A percentile compares a stretch with the other conserved stretches of the same genome.
Conservation (phyloP, 2,113 vertebrate genomes). For the Oncorhynchus tshawytscha region DNA sequence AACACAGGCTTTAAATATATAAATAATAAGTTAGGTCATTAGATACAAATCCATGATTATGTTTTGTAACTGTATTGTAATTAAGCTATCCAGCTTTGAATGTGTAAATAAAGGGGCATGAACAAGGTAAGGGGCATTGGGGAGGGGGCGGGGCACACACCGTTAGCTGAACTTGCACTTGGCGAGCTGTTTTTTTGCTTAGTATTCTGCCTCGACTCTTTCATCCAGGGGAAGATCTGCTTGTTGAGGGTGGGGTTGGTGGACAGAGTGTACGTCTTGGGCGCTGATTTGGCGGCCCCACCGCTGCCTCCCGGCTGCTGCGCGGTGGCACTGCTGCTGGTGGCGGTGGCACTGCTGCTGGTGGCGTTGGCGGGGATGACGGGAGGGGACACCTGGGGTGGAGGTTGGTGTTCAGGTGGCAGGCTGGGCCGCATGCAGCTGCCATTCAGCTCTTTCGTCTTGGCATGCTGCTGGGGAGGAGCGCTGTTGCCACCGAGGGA, state of each 20-base stretch:
- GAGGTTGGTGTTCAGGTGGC: slow-evolving; percentile 82
- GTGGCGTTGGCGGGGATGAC: slow-evolving; percentile 77
- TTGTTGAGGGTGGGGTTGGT: slow-evolving; percentile 86
- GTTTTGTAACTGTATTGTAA: neutral
- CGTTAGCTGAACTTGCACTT: slow-evolving; percentile 83
- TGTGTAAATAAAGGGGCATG: neutral
- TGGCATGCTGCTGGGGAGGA: slow-evolving; percentile 75
- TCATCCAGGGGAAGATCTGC: slow-evolving; percentile 99
- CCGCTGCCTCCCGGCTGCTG: slow-evolving; percentile 65
- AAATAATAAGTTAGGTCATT: neutral
- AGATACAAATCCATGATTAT: slow-evolving; percentile 17
- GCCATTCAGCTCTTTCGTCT: slow-evolving; percentile 91
- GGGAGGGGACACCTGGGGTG: slow-evolving; percentile 85
- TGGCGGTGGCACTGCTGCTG: slow-evolving; percentile 64
- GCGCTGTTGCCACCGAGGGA: slow-evolving; percentile 77
- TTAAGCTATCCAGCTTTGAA: neutral
- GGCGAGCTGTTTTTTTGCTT: slow-evolving; percentile 97
- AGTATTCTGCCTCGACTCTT: slow-evolving; percentile 93
- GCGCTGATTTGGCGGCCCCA: slow-evolving; percentile 61
- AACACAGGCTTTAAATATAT: no score
- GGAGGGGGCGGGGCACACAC: slow-evolving; percentile 60
- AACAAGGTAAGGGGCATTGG: neutral
- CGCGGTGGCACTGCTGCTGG: slow-evolving; percentile 64
- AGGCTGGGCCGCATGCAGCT: slow-evolving; percentile 90
- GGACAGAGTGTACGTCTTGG: slow-evolving; percentile 78